These are phyloP conservation scores for Acipenser transmontanus DNA, from an alignment of 2,797 vertebrate genomes.

Conservation along the genomic window DNA sequence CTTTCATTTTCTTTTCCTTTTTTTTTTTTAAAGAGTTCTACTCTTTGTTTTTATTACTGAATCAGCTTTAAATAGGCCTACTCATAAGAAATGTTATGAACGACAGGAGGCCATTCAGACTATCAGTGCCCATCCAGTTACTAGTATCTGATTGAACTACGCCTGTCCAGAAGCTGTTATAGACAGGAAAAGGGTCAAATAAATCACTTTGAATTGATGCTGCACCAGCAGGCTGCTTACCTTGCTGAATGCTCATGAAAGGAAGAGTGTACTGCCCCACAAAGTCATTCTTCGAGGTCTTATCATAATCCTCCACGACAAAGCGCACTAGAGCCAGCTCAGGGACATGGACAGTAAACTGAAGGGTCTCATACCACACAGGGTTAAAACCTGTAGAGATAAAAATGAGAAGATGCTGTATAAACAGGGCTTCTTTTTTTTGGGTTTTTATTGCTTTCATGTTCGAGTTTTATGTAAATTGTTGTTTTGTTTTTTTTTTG, in stretches of 20 bases:
- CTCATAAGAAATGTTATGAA: too few relatives aligned
- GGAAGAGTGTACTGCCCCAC: conserved; percentile 80
- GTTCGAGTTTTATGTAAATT: too few relatives aligned
- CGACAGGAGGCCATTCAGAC: too few relatives aligned
- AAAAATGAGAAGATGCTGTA: conserved; percentile 10
- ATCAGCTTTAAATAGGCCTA: too few relatives aligned
- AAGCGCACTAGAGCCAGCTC: conserved; percentile 83
- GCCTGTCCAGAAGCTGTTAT: not conserved
- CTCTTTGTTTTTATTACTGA: not conserved
- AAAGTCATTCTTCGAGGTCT: conserved; percentile 74
- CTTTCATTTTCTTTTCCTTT: too few relatives aligned
- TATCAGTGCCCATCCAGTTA: too few relatives aligned
- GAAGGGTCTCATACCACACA: conserved; percentile 75
- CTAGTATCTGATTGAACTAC: not conserved
- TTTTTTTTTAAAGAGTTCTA: not conserved
- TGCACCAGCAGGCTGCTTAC: conserved; percentile 41
- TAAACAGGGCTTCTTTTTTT: too few relatives aligned
- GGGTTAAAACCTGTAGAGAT: conserved; percentile 80
- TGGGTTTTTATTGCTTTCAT: too few relatives aligned
- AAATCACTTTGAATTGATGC: not conserved
- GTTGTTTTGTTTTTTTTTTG: too few relatives aligned
- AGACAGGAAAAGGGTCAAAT: not conserved
- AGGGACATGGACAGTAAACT: conserved; percentile 70
- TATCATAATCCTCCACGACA: conserved; percentile 76
- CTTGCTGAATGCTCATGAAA: conserved; percentile 68